These are phyloP conservation scores for Eriosoma lanigerum DNA, from an alignment of 1,140 invertebrate species.

Conservation along the genomic window DNA sequence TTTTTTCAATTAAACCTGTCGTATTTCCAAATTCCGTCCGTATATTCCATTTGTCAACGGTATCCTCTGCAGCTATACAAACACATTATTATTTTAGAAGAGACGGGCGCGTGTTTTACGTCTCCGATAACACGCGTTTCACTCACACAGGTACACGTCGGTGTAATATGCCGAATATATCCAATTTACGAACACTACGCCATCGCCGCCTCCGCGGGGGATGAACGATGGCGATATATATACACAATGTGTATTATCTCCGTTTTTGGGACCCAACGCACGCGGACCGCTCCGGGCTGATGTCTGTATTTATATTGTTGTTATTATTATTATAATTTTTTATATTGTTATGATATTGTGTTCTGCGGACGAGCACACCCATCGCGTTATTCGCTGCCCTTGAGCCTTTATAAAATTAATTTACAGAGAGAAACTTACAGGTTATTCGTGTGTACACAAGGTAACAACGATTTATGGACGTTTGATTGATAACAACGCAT, in stretches of 20 bases:
- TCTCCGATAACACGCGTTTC: neutral
- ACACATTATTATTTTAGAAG: too few species aligned
- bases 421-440: too few species aligned
- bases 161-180: neutral
- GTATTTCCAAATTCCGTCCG: neutral
- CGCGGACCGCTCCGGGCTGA: slow-evolving; percentile 35
- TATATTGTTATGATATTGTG: too few species aligned
- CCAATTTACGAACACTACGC: slow-evolving; percentile 33
- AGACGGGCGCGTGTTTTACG: neutral
- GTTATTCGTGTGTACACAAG: too few species aligned
- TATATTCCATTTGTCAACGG: slow-evolving; percentile 36
- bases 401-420: neutral
- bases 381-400: neutral
- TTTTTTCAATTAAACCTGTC: slow-evolving; percentile 39
- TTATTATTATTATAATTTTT: too few species aligned
- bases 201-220: slow-evolving; percentile 14
- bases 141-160: too few species aligned
- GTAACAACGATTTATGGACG: too few species aligned
- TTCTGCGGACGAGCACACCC: too few species aligned
- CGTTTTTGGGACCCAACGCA: neutral
- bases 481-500: too few species aligned
- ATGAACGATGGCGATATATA: neutral
- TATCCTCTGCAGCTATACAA: too few species aligned
- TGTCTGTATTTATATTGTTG: slow-evolving; percentile 8
- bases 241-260: neutral